Conservation (phyloP, 2,113 vertebrate genomes). For the Microtus pennsylvanicus region DNA sequence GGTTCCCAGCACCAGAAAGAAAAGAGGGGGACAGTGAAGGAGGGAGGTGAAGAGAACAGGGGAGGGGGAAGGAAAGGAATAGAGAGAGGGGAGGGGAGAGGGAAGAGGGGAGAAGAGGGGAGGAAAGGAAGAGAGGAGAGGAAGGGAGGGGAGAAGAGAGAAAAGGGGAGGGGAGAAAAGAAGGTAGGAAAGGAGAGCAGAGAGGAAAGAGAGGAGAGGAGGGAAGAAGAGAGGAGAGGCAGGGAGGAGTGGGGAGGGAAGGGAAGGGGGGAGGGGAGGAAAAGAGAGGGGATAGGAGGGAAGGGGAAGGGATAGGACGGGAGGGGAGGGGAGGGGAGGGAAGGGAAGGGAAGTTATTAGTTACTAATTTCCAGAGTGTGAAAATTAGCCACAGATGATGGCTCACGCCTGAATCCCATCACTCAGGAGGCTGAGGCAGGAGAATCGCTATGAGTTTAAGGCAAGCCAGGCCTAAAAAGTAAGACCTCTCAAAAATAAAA, state of each 20-base stretch:
- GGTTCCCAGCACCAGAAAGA: background rate
- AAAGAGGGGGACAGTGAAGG: background rate
- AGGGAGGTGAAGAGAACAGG: background rate
- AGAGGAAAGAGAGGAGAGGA: too few relatives aligned
- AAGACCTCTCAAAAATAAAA: background rate
- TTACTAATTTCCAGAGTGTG: background rate
- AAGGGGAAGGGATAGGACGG: accelerated
- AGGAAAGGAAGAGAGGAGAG: background rate
- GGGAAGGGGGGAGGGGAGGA: accelerated
- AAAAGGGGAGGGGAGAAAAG: background rate
- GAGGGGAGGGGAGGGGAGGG: accelerated
- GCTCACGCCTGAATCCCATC: background rate
- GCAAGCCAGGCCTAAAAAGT: background rate
- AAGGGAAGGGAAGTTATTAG: background rate
- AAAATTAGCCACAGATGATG: background rate
- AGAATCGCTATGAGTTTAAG: background rate
- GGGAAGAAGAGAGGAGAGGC: background rate
- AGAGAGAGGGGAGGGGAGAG: too few relatives aligned
- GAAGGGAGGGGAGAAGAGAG: too few relatives aligned
- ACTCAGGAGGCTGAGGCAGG: background rate
- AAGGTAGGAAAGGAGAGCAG: background rate
- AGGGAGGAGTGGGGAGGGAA: accelerated
- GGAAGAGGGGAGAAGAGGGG: accelerated
- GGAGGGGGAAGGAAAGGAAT: too few relatives aligned
- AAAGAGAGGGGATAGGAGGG: accelerated